These are phyloP conservation scores for Oreochromis tanganicae DNA, from an alignment of 2,113 vertebrate species.

Conservation along the genomic window DNA sequence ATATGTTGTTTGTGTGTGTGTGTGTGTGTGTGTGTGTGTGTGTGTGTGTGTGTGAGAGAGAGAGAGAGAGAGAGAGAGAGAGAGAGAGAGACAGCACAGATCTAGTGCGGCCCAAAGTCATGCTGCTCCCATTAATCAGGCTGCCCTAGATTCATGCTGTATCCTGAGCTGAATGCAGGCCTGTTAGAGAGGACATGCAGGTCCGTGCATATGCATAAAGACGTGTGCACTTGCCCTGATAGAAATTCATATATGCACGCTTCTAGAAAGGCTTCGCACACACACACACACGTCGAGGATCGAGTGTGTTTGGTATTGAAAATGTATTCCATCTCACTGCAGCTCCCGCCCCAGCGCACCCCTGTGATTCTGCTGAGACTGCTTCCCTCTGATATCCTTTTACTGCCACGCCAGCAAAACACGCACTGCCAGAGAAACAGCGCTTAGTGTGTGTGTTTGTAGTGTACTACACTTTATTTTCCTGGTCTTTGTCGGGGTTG, in stretches of 20 bases:
- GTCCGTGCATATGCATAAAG: neutral
- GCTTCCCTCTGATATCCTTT: constrained; percentile 55
- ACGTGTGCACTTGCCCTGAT: neutral
- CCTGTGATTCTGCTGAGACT: constrained; percentile 59
- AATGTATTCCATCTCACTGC: constrained; percentile 48
- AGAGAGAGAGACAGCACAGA: neutral
- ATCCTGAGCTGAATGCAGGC: neutral
- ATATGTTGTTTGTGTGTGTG: too few relatives aligned
- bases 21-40: too few relatives aligned
- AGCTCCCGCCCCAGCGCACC: neutral
- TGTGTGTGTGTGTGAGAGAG: neutral
- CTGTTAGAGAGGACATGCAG: neutral
- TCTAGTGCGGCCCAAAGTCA: neutral
- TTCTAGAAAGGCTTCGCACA: neutral
- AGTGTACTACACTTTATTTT: neutral
- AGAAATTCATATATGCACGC: constrained; percentile 9
- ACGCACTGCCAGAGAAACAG: neutral
- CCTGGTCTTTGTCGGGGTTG: neutral
- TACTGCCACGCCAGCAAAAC: constrained; percentile 66
- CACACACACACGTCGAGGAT: neutral
- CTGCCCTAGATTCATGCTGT: constrained; percentile 3
- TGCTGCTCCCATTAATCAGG: constrained; percentile 17
- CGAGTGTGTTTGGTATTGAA: constrained; percentile 13
- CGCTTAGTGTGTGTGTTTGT: neutral
- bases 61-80: neutral